Conservation (phyloP, 2,888 invertebrate genomes). For the Globia sparganii region DNA sequence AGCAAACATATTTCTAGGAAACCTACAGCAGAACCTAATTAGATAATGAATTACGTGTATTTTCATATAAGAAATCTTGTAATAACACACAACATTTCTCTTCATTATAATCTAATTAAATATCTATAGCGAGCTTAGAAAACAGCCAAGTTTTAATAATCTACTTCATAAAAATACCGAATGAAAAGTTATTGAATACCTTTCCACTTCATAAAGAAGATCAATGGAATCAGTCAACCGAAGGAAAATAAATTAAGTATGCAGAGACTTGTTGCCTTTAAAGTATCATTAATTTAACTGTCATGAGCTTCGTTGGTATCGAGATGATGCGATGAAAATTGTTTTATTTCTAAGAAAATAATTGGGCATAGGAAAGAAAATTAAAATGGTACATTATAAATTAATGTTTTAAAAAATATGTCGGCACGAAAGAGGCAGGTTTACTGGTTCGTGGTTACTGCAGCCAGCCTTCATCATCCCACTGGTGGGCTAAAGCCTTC, state of each 20-base stretch:
- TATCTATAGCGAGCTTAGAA: constrained; percentile 20
- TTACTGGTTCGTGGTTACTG: background rate
- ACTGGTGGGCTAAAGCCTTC: background rate
- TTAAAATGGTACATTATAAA: background rate
- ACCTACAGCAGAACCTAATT: constrained; percentile 18
- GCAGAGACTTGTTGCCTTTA: constrained; percentile 63
- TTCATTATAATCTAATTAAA: constrained; percentile 36
- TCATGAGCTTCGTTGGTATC: constrained; percentile 52
- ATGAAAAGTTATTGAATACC: constrained; percentile 57
- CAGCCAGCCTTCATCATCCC: background rate
- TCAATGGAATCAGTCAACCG: constrained; percentile 61
- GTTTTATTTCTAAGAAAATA: constrained; percentile 29
- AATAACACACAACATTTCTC: background rate
- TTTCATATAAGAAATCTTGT: constrained; percentile 13
- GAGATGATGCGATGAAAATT: constrained; percentile 40
- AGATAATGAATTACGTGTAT: constrained; percentile 15
- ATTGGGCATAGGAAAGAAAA: background rate
- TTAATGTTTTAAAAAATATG: background rate
- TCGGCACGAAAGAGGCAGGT: background rate
- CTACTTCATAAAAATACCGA: constrained; percentile 44
- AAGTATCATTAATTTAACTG: constrained; percentile 66
- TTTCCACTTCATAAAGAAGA: constrained; percentile 63
- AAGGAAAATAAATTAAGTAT: constrained; percentile 62
- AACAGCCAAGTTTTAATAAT: constrained; percentile 44
- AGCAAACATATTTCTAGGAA: constrained; percentile 31